Percentiles rank a stretch among this genome's conserved stretches.
phyloP scores from a whole-genome alignment of 2,888 invertebrate species.

The Ennomos quercinarius region DNA sequence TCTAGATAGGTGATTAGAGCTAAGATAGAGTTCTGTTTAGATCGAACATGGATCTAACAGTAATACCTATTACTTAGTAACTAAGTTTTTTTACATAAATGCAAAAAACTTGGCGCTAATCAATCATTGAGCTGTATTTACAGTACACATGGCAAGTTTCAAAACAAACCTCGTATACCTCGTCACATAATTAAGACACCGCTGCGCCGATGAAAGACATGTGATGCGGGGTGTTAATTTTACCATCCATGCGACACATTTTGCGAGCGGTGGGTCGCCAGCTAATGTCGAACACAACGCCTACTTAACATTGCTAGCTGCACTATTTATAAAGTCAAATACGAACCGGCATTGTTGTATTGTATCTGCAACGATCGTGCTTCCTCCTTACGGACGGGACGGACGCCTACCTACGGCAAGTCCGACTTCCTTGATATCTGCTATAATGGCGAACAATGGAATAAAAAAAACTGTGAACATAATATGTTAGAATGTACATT shows the following conservation, averaged over 20 bases:
- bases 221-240: slow-evolving; percentile 23
- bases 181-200: slow-evolving; percentile 9
- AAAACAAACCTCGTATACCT: slow-evolving; percentile 3
- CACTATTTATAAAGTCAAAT: slow-evolving; percentile 82
- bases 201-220: slow-evolving; percentile 12
- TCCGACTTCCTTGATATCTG: slow-evolving; percentile 62
- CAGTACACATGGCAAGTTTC: slow-evolving; percentile 6
- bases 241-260: slow-evolving; percentile 19
- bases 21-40: too few relatives aligned
- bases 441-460: slow-evolving; percentile 35
- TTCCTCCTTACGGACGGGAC: slow-evolving; percentile 71
- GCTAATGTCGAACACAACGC: slow-evolving; percentile 25
- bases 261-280: slow-evolving; percentile 22
- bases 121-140: too few relatives aligned
- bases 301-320: slow-evolving; percentile 57
- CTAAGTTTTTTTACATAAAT: too few relatives aligned
- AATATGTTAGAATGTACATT: too few relatives aligned
- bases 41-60: too few relatives aligned
- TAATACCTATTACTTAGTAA: too few relatives aligned
- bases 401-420: slow-evolving; percentile 60
- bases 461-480: too few relatives aligned
- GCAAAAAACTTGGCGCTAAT: background rate
- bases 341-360: slow-evolving; percentile 79
- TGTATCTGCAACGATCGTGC: slow-evolving; percentile 63
- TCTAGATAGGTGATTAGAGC: too few relatives aligned